These are phyloP conservation scores for Dreissena polymorpha DNA, from an alignment of 1,140 invertebrate species.

Conservation along the genomic window DNA sequence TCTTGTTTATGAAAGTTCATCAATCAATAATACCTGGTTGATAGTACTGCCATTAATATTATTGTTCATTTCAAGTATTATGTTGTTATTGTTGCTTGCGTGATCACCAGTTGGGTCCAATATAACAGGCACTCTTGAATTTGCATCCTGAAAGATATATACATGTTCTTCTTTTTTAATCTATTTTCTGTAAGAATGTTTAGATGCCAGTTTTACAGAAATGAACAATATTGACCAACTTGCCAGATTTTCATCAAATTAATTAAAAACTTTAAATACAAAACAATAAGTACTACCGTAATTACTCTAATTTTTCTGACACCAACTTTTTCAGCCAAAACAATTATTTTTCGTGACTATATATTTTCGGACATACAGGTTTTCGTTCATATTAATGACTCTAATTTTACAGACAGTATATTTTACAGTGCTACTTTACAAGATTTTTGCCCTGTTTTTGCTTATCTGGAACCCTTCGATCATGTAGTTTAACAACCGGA, in stretches of 20 bases:
- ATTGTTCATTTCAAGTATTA: background rate
- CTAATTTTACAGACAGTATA: too few relatives aligned
- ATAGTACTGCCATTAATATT: background rate
- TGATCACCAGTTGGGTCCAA: constrained; percentile 15
- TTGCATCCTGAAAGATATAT: constrained; percentile 7
- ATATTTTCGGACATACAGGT: too few relatives aligned
- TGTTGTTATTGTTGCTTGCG: constrained; percentile 35
- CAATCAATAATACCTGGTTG: background rate
- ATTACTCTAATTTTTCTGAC: too few relatives aligned
- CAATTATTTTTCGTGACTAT: too few relatives aligned
- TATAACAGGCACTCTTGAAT: constrained; percentile 32
- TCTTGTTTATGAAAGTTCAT: background rate
- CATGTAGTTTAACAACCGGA: too few relatives aligned
- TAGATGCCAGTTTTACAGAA: background rate
- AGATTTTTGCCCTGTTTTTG: too few relatives aligned
- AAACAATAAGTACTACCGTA: background rate
- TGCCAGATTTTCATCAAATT: background rate
- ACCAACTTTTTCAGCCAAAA: too few relatives aligned
- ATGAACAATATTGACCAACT: background rate
- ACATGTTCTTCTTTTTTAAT: too few relatives aligned
- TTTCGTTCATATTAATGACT: too few relatives aligned
- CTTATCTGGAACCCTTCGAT: too few relatives aligned
- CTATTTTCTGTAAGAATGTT: background rate
- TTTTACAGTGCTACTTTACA: too few relatives aligned
- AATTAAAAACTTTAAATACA: background rate